A percentile compares a stretch with the other conserved stretches of the same genome.
Conservation (phyloP, 2,888 invertebrate species). For the Apodemia zela region DNA sequence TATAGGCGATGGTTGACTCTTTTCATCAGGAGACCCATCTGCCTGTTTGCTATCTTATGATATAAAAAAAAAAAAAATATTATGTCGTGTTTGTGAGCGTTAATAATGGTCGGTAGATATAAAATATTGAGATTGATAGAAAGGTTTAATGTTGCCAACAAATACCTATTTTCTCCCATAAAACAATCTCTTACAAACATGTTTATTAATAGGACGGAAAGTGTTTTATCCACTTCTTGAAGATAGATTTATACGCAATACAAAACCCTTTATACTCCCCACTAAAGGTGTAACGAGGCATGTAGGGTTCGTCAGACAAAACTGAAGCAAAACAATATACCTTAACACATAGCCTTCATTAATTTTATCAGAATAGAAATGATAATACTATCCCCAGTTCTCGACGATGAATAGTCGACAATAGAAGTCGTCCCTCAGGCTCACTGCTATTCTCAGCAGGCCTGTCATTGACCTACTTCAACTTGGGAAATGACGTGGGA, state of each 20-base stretch:
- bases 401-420: constrained; percentile 49
- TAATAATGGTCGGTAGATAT: no score
- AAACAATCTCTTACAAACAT: no score
- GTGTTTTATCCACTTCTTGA: background rate
- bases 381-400: constrained; percentile 36
- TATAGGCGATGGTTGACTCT: no score
- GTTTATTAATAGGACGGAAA: background rate
- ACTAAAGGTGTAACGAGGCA: constrained; percentile 12
- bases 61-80: no score
- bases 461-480: constrained; percentile 74
- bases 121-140: no score
- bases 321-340: constrained; percentile 15
- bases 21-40: no score
- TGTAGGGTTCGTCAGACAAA: background rate
- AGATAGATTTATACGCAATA: background rate
- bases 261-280: background rate
- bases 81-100: no score
- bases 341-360: constrained; percentile 21
- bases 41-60: no score
- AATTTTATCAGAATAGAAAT: constrained; percentile 31
- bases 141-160: no score
- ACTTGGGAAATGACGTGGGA: constrained; percentile 37
- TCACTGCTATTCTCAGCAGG: constrained; percentile 69
- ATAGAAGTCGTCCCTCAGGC: constrained; percentile 65
- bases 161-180: no score